Base-by-base conservation (phyloP, 2,888 invertebrate species). In the Azorinus chamasolen region DNA sequence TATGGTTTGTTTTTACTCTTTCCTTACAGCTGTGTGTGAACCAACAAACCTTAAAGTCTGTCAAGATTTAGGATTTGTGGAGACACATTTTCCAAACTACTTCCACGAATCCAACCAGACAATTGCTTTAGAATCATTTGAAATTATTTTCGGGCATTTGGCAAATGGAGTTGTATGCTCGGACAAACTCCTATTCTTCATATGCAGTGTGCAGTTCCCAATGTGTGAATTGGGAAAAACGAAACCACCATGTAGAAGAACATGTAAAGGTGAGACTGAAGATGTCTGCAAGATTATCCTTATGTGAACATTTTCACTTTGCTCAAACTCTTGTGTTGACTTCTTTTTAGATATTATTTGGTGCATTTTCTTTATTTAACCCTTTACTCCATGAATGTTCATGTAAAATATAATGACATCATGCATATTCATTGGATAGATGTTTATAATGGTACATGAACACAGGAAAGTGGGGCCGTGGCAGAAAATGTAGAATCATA, bases 201-300 rank as follows among this genome's bases (percentile, higher is more conserved):
- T 83, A 45, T 88, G 88, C 59, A 70, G 83, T 10, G 46, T 81
- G 6, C 83, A 87, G 62, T 89, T 90, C 61, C 88, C 88, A 2
- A 64, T 79, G 32, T 90, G 90, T 57, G 71, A 73, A 6, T 66
- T 72, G 6, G 84, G 83, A 6, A 22, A 46, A 0, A 51, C 53
- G 10, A 75, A 59, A 5, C 73, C 71, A 24, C 88, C 89, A 5
- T 90, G 89, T 74, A 71, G 72, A 43, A 69, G 80, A 48, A 57
- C 86, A 1, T 90, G 89, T 78, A 48, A 84, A 66, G 86, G 89
- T 89, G 74, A 32, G 61, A n/a, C 55, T n/a, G n/a, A n/a, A n/a
- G n/a, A n/a, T n/a, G n/a, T n/a, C n/a, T n/a, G n/a, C n/a, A n/a
- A n/a, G n/a, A n/a, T n/a, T n/a, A n/a, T n/a, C n/a, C n/a, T n/a